Evolutionary conservation across 2,888 invertebrate genomes (phyloP).

Genomic region (Apoda limacodes): DNA sequence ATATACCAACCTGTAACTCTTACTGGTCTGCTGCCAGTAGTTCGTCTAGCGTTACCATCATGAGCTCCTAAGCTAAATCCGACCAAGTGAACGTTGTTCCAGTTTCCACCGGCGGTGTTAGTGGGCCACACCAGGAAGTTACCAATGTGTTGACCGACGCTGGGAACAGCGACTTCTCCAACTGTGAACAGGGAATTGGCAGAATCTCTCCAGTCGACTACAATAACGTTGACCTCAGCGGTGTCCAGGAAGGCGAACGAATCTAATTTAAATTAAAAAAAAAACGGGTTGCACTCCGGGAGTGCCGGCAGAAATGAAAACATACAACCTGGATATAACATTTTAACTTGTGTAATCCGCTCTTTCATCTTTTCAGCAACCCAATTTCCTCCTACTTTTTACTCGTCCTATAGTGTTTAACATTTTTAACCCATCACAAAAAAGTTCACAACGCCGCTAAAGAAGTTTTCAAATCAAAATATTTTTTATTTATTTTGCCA

Average conservation of each 20-base stretch:
- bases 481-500: too few species aligned
- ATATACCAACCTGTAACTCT: constrained; percentile 41
- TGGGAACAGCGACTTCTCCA: constrained; percentile 32
- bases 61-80: constrained; percentile 57
- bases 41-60: constrained; percentile 41
- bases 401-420: too few species aligned
- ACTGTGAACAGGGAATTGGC: constrained; percentile 27
- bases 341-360: too few species aligned
- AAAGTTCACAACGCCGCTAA: too few species aligned
- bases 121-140: constrained; percentile 44
- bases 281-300: constrained; percentile 26
- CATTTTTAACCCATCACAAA: too few species aligned
- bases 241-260: constrained; percentile 31
- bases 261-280: too few species aligned
- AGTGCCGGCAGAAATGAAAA: too few species aligned
- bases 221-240: constrained; percentile 40
- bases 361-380: too few species aligned
- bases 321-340: too few species aligned
- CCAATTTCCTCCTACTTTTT: too few species aligned
- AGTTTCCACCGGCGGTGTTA: constrained; percentile 37
- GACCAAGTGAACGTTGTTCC: constrained; percentile 44
- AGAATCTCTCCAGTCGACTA: constrained; percentile 41
- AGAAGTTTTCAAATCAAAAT: too few species aligned
- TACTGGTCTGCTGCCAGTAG: constrained; percentile 25
- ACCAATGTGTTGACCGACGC: constrained; percentile 37